Evolutionary conservation across 2,888 invertebrate species (phyloP).

Genomic region (Oasisia sp.): DNA sequence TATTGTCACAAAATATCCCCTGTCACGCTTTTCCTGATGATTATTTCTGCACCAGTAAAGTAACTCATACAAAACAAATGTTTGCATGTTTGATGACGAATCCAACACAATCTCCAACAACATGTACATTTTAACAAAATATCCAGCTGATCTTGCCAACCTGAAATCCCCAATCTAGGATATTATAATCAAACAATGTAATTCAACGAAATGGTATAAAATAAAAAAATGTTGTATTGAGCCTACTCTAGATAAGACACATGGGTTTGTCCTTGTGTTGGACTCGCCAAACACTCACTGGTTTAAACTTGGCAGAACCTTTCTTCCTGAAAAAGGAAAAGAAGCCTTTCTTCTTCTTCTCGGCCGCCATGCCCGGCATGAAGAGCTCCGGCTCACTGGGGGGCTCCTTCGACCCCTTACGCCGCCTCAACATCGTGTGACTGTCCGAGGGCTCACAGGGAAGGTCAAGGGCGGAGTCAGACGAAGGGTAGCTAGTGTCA

Average conservation of each 20-base stretch:
- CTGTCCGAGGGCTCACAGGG: not conserved
- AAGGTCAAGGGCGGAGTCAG: not conserved
- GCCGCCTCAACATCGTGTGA: not conserved
- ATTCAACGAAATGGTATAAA: too few species aligned
- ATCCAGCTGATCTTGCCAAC: too few species aligned
- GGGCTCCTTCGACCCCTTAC: conserved; percentile 22
- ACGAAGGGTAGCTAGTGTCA: not conserved
- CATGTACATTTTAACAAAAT: too few species aligned
- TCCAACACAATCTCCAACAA: too few species aligned
- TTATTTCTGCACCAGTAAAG: too few species aligned
- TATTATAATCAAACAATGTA: too few species aligned
- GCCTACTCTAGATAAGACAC: not conserved
- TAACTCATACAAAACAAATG: too few species aligned
- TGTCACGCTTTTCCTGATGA: too few species aligned
- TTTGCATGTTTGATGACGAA: too few species aligned
- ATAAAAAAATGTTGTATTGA: too few species aligned
- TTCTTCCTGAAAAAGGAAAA: conserved; percentile 55
- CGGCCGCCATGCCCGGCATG: conserved; percentile 64
- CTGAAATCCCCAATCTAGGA: too few species aligned
- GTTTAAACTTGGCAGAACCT: conserved; percentile 61
- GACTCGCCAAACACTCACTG: conserved; percentile 55
- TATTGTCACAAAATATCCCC: too few species aligned
- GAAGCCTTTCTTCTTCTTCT: conserved; percentile 62
- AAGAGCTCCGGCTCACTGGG: conserved; percentile 27
- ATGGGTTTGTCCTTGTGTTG: not conserved